Base-by-base conservation (phyloP, 2,113 vertebrate species). In the Peromyscus leucopus region DNA sequence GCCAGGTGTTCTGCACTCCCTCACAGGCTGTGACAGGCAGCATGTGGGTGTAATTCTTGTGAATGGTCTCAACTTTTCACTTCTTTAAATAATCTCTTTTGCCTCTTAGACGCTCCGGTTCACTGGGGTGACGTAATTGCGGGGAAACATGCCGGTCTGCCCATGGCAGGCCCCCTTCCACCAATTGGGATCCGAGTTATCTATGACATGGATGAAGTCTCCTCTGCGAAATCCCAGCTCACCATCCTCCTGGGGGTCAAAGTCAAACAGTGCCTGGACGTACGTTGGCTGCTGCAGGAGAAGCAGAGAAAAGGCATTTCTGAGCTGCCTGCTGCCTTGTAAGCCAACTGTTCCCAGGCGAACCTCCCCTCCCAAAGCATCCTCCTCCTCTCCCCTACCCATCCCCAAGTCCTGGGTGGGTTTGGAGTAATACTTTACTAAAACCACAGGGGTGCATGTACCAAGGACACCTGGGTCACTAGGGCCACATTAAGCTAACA, bases 161-260 rank as follows among this genome's bases (percentile, higher is more conserved):
- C 99, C 99, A 1, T 99, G 99, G 98, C 99, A 99, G 69, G 99
- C 99, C 96, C 99, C 99, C 97, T 99, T 99, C 99, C 99, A 99
- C 99, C 99, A 99, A 98, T 99, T 99, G 98, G 99, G 99, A 98
- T 99, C 99, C 67, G 99, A 99, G 99, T 99, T 99, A 99, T 99
- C 99, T 98, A 99, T 99, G 98, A 99, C 99, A 96, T 99, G 99
- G 98, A 99, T 99, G 98, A 99, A 99, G 98, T 99, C 99, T 96
- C 99, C 99, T 0, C 99, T 99, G 76, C 99, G 99, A 98, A 99
- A 99, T 86, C 99, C 99, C 97, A 99, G 99, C 98, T 99, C 99
- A 2, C 99, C 99, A 87, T 99, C 99, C 98, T 99, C 99, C 97
- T 99, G 99, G 51, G 99, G 99, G 98, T 99, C 99, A 51, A 99